Evolutionary conservation across 2,797 vertebrate genomes (phyloP).

Genomic region (Ptychobarbus kaznakovi): DNA sequence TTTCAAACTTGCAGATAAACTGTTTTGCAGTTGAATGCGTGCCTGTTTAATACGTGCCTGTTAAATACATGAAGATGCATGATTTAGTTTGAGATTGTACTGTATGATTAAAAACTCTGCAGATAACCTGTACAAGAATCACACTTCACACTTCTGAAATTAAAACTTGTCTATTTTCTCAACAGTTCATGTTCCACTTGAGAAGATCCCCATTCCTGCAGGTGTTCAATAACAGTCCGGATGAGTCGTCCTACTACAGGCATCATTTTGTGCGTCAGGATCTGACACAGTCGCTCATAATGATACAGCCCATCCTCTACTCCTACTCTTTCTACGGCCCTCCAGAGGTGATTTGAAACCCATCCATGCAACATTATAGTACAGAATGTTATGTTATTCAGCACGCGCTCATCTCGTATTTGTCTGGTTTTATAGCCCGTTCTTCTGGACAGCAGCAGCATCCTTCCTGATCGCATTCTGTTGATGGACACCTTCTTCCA

Average conservation of each 20-base stretch:
- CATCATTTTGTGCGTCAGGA: conserved; percentile 96
- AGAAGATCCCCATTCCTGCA: conserved; percentile 95
- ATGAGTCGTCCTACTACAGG: conserved; percentile 95
- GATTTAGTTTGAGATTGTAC: not conserved
- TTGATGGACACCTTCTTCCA: conserved; percentile 99
- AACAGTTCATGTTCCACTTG: conserved; percentile 98
- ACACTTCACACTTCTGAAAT: conserved; percentile 16
- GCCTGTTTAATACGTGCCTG: not conserved
- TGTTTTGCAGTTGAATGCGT: not conserved
- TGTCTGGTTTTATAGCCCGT: conserved; percentile 82
- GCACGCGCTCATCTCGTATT: not conserved
- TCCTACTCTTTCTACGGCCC: conserved; percentile 97
- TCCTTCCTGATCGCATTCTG: conserved; percentile 93
- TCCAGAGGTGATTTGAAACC: conserved; percentile 84
- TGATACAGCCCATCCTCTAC: conserved; percentile 98
- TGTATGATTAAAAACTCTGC: not conserved
- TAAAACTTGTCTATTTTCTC: not conserved
- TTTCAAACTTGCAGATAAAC: not conserved
- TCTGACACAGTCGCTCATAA: conserved; percentile 96
- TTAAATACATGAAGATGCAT: not conserved
- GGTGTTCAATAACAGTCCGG: conserved; percentile 98
- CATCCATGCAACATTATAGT: not conserved
- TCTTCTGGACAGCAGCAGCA: conserved; percentile 96
- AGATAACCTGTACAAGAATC: not conserved
- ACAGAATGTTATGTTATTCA: not conserved